These are phyloP conservation scores for Xylota segnis DNA, from an alignment of 2,888 invertebrate species.

Conservation along the genomic window DNA sequence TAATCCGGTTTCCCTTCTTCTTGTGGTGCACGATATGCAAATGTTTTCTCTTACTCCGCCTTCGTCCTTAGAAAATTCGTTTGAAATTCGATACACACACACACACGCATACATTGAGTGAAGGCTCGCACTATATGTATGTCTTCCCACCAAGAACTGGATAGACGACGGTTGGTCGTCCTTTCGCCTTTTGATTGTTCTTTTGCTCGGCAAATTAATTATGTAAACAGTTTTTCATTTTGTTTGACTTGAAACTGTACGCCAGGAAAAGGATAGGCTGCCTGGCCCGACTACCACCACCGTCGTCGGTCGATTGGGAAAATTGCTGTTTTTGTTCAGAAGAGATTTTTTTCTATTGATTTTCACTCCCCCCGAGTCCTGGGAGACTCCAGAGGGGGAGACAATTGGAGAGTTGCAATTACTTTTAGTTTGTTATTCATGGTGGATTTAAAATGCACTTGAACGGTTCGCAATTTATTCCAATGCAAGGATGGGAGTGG, in stretches of 20 bases:
- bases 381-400: background rate
- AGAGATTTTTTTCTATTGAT: slow-evolving; percentile 65
- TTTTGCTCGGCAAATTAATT: slow-evolving; percentile 78
- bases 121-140: slow-evolving; percentile 15
- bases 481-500: background rate
- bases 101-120: background rate
- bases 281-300: background rate
- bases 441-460: slow-evolving; percentile 43
- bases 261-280: slow-evolving; percentile 53
- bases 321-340: slow-evolving; percentile 57
- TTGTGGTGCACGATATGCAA: slow-evolving; percentile 78
- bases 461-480: slow-evolving; percentile 28
- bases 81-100: slow-evolving; percentile 61
- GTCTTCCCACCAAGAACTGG: slow-evolving; percentile 8
- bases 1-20: slow-evolving; percentile 71
- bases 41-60: slow-evolving; percentile 69
- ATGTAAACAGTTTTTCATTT: slow-evolving; percentile 80
- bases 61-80: slow-evolving; percentile 29
- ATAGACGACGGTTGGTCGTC: slow-evolving; percentile 21
- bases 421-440: slow-evolving; percentile 46
- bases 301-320: slow-evolving; percentile 10
- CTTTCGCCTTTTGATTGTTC: slow-evolving; percentile 74
- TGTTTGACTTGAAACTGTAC: slow-evolving; percentile 74
- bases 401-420: slow-evolving; percentile 48
- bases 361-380: slow-evolving; percentile 17